Evolutionary conservation across 2,888 invertebrate species (phyloP), one percentile per base, ranked within the genome.

Genomic region (Agonopterix arenella): DNA sequence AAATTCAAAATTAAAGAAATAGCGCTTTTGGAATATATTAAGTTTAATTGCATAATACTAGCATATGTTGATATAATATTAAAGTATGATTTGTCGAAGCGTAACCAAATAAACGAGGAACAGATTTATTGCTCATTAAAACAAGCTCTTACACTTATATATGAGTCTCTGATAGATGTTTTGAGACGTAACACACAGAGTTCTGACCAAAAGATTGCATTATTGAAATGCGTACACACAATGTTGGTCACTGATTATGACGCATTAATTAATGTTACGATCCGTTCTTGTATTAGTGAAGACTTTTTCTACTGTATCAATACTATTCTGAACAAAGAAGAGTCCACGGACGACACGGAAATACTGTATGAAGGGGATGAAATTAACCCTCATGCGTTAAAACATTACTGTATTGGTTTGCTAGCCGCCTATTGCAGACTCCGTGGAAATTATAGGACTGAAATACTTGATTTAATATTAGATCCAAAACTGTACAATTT

Each of bases 371-470:
- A 71, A 52, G 73, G 66, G n/a, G 79, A 79, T 43, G 82, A 84
- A 53, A 65, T 73, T 49, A 74, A 70, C 50, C 56, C 62, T 11
- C 63, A 68, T 9, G 66, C 70, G 40, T 59, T 85, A 36, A 86
- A 79, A 61, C 74, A 77, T 48, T 70, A 75, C 46, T 76, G 80
- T 52, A 66, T 84, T 5, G 67, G 69, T 47, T 57, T 81, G 8
- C 61, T 89, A 9, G 79, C 84, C 5, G 76, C 80, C 2, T 89
- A 82, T 58, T 85, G 86, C 56, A 73, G 70, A 48, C 70, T 70
- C 49, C 54, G 60, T 5, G 68, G 68, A 2, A 66, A 67, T 43
- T 81, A 76, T 52, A 73, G 79, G 41, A 69, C 74, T 9, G 84
- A 86, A 56, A 60, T 88, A 53, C 57, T 84, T 1, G 76, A 79